Percentiles rank a stretch among this genome's conserved stretches.
Evolutionary conservation across 2,113 vertebrate species (phyloP).

Genomic region (Jaculus jaculus): DNA sequence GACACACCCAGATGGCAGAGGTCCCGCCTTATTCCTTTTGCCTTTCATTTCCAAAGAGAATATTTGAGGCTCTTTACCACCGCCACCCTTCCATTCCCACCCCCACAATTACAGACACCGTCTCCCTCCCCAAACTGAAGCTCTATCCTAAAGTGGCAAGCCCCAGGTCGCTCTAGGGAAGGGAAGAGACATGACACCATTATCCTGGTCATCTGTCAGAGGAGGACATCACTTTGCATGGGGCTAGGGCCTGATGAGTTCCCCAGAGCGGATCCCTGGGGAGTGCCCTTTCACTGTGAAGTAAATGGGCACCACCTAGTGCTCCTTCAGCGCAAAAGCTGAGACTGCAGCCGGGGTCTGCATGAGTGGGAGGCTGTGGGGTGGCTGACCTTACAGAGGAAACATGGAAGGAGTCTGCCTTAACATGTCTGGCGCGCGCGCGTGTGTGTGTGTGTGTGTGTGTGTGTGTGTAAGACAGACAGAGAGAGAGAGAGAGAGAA

Average conservation of each 20-base stretch:
- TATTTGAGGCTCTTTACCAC: conserved; percentile 35
- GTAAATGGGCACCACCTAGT: conserved; percentile 97
- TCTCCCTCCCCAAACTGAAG: conserved; percentile 46
- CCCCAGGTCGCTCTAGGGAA: conserved; percentile 18
- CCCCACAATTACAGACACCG: conserved; percentile 16
- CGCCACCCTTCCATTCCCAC: not conserved
- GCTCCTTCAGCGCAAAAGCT: conserved; percentile 91
- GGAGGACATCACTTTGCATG: conserved; percentile 12
- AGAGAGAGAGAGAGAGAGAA: not conserved
- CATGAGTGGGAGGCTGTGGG: not conserved
- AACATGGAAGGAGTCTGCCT: not conserved
- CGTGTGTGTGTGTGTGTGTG: too few relatives aligned
- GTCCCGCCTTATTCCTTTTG: conserved; percentile 47
- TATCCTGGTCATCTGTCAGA: conserved; percentile 55
- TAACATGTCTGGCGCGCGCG: not conserved
- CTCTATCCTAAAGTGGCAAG: not conserved
- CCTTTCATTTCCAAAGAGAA: conserved; percentile 29
- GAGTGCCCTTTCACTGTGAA: conserved; percentile 82
- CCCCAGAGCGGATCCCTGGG: conserved; percentile 78
- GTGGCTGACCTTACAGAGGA: conserved; percentile 56
- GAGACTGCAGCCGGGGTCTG: conserved; percentile 24
- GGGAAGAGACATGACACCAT: not conserved
- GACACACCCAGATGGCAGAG: conserved; percentile 20
- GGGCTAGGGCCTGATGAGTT: conserved; percentile 69
- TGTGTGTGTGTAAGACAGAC: not conserved